These are phyloP conservation scores for Stenodema calcarata DNA, from an alignment of 2,888 invertebrate species.

Conservation along the genomic window DNA sequence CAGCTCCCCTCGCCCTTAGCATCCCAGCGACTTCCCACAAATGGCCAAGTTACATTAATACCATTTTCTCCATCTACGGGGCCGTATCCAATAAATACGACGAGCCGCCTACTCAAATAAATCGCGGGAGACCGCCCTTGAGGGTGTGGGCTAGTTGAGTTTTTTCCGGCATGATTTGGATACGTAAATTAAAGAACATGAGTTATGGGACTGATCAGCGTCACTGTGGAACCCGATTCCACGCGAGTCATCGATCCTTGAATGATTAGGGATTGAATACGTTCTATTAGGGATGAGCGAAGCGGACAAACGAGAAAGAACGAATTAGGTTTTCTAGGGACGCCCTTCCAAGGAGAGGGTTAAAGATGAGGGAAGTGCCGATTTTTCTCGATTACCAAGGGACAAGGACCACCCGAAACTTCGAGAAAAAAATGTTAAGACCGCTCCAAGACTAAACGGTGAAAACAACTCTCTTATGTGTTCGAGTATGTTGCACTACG, in stretches of 20 bases:
- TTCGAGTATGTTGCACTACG: too few species aligned
- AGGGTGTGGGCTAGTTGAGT: background rate
- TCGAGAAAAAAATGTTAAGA: too few species aligned
- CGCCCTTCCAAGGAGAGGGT: too few species aligned
- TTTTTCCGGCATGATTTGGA: background rate
- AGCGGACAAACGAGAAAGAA: too few species aligned
- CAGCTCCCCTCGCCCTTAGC: background rate
- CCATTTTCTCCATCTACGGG: background rate
- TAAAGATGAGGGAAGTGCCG: too few species aligned
- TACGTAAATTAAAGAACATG: background rate
- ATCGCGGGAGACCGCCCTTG: background rate
- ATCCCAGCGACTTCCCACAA: background rate
- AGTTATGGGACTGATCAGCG: background rate
- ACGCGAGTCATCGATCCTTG: background rate
- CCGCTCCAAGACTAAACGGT: too few species aligned
- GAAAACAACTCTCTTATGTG: too few species aligned
- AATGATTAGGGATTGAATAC: too few species aligned
- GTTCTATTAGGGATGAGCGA: too few species aligned
- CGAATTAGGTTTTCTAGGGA: too few species aligned
- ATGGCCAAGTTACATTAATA: slow-evolving; percentile 17
- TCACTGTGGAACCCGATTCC: background rate
- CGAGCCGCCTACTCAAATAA: background rate
- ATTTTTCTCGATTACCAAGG: too few species aligned
- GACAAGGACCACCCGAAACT: too few species aligned
- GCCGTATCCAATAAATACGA: background rate